phyloP scores from a whole-genome alignment of 2,888 invertebrate genomes.

The Azorinus chamasolen region DNA sequence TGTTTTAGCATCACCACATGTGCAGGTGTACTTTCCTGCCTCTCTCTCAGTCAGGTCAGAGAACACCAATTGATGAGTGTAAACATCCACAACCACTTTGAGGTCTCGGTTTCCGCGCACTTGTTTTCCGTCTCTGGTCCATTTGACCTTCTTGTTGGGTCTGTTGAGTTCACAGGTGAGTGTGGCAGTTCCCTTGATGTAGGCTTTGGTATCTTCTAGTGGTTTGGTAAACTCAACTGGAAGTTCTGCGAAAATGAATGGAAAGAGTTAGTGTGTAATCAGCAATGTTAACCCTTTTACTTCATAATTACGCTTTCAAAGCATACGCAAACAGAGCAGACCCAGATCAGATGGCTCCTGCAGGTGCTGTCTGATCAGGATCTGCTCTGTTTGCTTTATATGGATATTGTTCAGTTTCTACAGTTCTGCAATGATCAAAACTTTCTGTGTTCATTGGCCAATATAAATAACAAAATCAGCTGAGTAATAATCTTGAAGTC shows the following conservation, averaged over 20 bases:
- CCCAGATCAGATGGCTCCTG: too few species aligned
- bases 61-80: conserved; percentile 78
- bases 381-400: too few species aligned
- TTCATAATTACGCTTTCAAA: too few species aligned
- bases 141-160: conserved; percentile 96
- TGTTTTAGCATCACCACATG: conserved; percentile 78
- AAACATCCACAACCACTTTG: conserved; percentile 93
- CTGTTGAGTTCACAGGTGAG: conserved; percentile 97
- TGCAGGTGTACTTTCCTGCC: conserved; percentile 79
- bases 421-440: too few species aligned
- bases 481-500: too few species aligned
- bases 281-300: too few species aligned
- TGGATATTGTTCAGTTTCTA: too few species aligned
- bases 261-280: too few species aligned
- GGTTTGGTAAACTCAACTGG: conserved; percentile 59
- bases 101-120: conserved; percentile 93
- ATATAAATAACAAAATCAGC: too few species aligned
- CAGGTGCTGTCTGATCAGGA: too few species aligned
- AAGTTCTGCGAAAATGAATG: conserved; percentile 38
- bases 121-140: conserved; percentile 93
- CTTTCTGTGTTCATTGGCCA: too few species aligned
- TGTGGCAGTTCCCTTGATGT: conserved; percentile 88
- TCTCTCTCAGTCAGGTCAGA: conserved; percentile 78
- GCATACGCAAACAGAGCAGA: too few species aligned
- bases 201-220: conserved; percentile 61